Percentiles rank a stretch among this genome's conserved stretches.
Evolutionary conservation across 1,140 invertebrate genomes (phyloP).

Genomic region (Trachymyrmex cornetzi): DNA sequence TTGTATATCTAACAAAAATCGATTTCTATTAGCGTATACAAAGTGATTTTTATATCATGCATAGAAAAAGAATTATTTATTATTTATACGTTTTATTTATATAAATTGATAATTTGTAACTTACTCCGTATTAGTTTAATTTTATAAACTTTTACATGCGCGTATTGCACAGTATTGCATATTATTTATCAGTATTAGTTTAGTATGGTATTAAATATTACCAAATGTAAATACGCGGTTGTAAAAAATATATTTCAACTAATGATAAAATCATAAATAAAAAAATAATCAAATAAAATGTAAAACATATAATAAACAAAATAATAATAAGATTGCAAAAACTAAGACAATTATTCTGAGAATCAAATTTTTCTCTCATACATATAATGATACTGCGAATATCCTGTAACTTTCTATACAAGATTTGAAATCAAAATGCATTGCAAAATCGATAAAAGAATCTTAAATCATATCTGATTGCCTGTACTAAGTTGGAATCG

Average conservation of each 20-base stretch:
- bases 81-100: background rate
- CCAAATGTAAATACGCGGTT: background rate
- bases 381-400: background rate
- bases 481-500: background rate
- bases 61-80: background rate
- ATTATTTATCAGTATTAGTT: too few species aligned
- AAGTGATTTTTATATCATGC: background rate
- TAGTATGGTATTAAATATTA: too few species aligned
- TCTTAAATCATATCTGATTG: slow-evolving; percentile 27
- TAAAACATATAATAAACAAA: background rate
- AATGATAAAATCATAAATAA: background rate
- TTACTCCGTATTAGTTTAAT: background rate
- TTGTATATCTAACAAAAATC: slow-evolving; percentile 41
- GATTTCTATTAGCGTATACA: slow-evolving; percentile 3
- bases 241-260: background rate
- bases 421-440: background rate
- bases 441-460: slow-evolving; percentile 34
- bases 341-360: background rate
- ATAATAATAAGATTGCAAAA: background rate
- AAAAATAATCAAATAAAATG: background rate
- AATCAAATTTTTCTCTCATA: background rate
- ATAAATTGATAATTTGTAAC: background rate
- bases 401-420: background rate
- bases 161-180: background rate
- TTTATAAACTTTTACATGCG: background rate